Base-by-base conservation (phyloP, 2,113 vertebrate species). In the pig (Sus scrofa) region DNA sequence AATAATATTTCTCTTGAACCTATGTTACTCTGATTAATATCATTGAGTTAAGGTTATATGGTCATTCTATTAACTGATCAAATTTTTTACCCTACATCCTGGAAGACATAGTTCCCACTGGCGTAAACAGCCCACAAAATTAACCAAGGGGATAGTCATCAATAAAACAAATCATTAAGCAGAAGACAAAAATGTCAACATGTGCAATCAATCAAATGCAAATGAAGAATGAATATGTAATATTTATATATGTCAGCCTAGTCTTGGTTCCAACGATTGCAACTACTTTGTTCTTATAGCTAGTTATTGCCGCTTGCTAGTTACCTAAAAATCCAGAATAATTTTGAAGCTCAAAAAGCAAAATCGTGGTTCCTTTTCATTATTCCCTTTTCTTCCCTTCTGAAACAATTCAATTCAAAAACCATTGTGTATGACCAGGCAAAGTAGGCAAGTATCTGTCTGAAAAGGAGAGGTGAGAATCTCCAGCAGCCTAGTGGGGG, bases 151-250 rank as follows among this genome's bases (percentile, higher is more conserved):
- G 68, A 68, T 37, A 89, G 20, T 37, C n/a, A 89, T 89, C 24
- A 27, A 88, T 75, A 68, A 85, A 92, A 67, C 20, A 92, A 74
- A 58, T 74, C 19, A 86, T 73, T 94, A 75, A 68, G 5, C 74
- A 63, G 30, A 82, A 86, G 86, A 32, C 26, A 78, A 82, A 50
- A 62, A 12, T 27, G 4, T 22, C 44, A 54, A 22, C 24, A 8
- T 52, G 12, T 52, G 27, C 0, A 4, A 39, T 85, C 65, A 89
- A 71, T 39, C 92, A 94, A 92, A 34, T 75, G 1, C 1, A 92
- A 89, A 94, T 37, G 11, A 94, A 77, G 24, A 79, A 81, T 32
- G 18, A 75, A 63, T 81, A 50, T 2, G 7, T 58, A 62, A 39
- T n/a, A 15, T 62, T 81, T 82, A 34, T 4, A 34, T 68, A 54